Evolutionary conservation across 2,888 invertebrate species (phyloP), one percentile per base, ranked within the genome.

Genomic region (Drosophila nigricruria): DNA sequence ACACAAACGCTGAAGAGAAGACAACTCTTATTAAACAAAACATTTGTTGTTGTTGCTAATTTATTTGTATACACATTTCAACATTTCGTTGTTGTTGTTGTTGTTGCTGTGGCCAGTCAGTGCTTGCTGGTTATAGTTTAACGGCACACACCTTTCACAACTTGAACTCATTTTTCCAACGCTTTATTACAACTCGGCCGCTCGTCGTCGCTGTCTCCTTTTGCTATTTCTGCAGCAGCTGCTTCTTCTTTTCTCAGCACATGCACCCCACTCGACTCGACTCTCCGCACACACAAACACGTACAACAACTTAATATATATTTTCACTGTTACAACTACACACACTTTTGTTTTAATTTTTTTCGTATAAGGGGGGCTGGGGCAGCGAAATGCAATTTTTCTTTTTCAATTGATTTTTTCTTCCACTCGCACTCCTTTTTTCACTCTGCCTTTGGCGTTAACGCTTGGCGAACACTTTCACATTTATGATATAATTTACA

Each of bases 141-240:
- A 88, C 90, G 83, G 78, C 88, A 92, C 92, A 89, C 91, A 91
- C 91, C 91, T 91, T 91, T 91, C 91, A 89, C 92, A 91, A 89
- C 91, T 91, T 79, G 90, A 90, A 89, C 91, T 91, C 91, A 91
- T 91, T 90, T 91, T 91, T 80, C 74, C 72, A 73, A 77, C 79
- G 68, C 76, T 82, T 81, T 82, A 72, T 74, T 79, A 71, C 27
- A 66, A 67, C 67, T 77, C 25, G 76, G 53, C 67, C 66, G 57
- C 70, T 72, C 25, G 66, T 72, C 71, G 77, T 71, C 66, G 81
- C 65, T 76, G 82, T 84, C 82, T 88, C 90, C 89, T 84, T 90
- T 88, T 81, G 87, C 87, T 85, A 76, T 89, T 87, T 87, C 73
- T 87, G 83, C 87, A 81, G 72, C 74, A 77, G 87, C 73, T 70